Evolutionary conservation across 2,113 vertebrate species (phyloP).

Genomic region (Eretmodus cyanostictus): DNA sequence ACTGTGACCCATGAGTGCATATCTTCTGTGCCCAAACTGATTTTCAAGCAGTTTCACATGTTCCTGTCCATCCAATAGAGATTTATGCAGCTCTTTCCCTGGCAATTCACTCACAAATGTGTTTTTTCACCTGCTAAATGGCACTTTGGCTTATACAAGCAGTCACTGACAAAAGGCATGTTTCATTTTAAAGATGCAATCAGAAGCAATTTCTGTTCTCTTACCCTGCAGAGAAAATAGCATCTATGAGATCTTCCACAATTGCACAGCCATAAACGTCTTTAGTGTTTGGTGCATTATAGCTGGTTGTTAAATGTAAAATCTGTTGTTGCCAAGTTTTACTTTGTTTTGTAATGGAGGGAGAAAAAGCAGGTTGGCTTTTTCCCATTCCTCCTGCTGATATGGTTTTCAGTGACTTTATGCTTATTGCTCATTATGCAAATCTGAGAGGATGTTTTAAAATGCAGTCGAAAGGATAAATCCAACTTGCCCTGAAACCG

Average conservation of each 20-base stretch:
- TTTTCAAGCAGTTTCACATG: not conserved
- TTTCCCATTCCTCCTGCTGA: not conserved
- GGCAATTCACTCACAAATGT: not conserved
- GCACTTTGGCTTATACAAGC: not conserved
- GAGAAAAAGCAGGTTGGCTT: not conserved
- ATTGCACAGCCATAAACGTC: not conserved
- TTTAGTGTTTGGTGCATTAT: not conserved
- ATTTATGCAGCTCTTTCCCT: not conserved
- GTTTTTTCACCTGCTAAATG: not conserved
- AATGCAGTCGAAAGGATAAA: not conserved
- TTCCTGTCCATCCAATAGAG: not conserved
- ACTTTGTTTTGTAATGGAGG: not conserved
- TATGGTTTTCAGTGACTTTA: not conserved
- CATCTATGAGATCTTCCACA: not conserved
- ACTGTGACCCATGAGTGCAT: not conserved
- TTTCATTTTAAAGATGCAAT: not conserved
- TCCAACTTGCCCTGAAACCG: not conserved
- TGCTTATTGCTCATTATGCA: not conserved
- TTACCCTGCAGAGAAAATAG: not conserved
- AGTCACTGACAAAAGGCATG: accelerated
- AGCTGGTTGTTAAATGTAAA: not conserved
- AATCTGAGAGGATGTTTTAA: not conserved
- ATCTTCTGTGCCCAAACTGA: not conserved
- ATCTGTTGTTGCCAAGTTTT: not conserved
- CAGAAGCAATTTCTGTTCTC: not conserved